Conservation (phyloP, 1,140 invertebrate species). For the Vanessa tameamea region DNA sequence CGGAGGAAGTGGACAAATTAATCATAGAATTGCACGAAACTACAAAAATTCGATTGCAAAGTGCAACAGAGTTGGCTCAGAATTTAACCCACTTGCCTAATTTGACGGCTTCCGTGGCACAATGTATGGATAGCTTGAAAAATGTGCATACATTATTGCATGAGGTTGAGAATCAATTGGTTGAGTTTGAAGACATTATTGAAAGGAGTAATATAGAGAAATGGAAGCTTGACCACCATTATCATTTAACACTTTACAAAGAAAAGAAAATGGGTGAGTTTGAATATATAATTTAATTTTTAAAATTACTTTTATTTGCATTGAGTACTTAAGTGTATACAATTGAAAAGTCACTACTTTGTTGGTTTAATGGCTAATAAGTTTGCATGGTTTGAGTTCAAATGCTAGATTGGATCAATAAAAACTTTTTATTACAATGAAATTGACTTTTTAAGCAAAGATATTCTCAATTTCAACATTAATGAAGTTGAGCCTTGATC, state of each 20-base stretch:
- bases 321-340: not conserved
- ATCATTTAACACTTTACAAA: conserved; percentile 69
- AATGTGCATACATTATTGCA: conserved; percentile 60
- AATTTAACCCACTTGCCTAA: conserved; percentile 60
- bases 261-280: conserved; percentile 72
- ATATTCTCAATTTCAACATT: too few relatives aligned
- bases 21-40: conserved; percentile 60
- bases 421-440: too few relatives aligned
- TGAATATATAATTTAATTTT: not conserved
- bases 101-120: conserved; percentile 63
- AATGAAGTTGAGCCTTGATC: too few relatives aligned
- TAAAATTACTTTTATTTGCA: not conserved
- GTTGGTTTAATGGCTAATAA: too few relatives aligned
- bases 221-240: conserved; percentile 75
- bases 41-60: conserved; percentile 56
- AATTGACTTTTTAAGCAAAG: too few relatives aligned
- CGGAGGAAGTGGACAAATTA: conserved; percentile 67
- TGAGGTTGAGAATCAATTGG: conserved; percentile 65
- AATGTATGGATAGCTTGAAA: conserved; percentile 68
- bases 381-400: too few relatives aligned
- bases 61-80: conserved; percentile 62
- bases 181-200: conserved; percentile 72
- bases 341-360: too few relatives aligned
- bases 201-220: conserved; percentile 73
- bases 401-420: too few relatives aligned